phyloP scores from a whole-genome alignment of 2,888 invertebrate species.

The Ctena decussata region DNA sequence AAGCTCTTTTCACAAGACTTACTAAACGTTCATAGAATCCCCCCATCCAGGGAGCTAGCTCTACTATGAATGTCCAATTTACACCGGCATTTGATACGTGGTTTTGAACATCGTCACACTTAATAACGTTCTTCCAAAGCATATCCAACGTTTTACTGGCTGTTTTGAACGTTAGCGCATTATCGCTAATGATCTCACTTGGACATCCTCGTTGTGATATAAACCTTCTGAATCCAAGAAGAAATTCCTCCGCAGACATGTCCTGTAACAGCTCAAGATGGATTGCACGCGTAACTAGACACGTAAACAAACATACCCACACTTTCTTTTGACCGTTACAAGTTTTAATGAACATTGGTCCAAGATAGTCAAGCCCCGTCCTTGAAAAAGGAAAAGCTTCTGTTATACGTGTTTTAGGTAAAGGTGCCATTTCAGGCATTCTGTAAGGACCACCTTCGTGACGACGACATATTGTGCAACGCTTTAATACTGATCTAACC shows the following conservation, averaged over 20 bases:
- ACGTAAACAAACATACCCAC: slow-evolving; percentile 32
- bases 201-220: slow-evolving; percentile 25
- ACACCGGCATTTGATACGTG: no score
- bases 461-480: slow-evolving; percentile 27
- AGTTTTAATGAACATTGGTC: slow-evolving; percentile 35
- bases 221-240: slow-evolving; percentile 32
- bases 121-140: slow-evolving; percentile 12
- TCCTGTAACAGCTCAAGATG: slow-evolving; percentile 36
- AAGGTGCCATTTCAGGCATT: slow-evolving; percentile 47
- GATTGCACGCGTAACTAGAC: slow-evolving; percentile 38
- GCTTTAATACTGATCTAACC: slow-evolving; percentile 25
- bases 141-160: background rate
- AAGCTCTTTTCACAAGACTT: no score
- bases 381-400: slow-evolving; percentile 26
- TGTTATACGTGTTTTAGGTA: slow-evolving; percentile 25
- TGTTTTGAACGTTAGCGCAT: slow-evolving; percentile 26
- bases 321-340: slow-evolving; percentile 25
- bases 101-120: slow-evolving; percentile 6
- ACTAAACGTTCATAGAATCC: no score
- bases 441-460: slow-evolving; percentile 25
- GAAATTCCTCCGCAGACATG: slow-evolving; percentile 39
- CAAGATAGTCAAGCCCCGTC: slow-evolving; percentile 36
- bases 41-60: no score
- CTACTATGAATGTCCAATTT: no score
- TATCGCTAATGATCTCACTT: slow-evolving; percentile 24